Conservation (phyloP, 2,888 invertebrate species). For the Taenaris catops region DNA sequence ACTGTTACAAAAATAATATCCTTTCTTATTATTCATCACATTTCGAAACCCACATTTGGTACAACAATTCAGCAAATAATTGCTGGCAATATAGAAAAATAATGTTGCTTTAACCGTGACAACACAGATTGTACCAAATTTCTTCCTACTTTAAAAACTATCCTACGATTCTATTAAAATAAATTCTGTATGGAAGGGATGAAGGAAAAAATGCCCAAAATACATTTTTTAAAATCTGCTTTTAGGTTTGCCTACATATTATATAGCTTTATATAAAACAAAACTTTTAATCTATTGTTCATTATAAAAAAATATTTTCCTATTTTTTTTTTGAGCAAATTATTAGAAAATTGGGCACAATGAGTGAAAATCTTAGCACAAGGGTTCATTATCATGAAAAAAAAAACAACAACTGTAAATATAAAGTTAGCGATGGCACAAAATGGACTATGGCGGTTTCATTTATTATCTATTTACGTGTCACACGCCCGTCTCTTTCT, state of each 20-base stretch:
- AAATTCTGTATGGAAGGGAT: constrained; percentile 12
- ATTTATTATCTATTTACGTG: constrained; percentile 6
- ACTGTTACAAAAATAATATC: constrained; percentile 60
- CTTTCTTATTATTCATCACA: constrained; percentile 51
- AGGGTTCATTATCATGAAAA: constrained; percentile 12
- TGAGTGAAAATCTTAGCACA: constrained; percentile 11
- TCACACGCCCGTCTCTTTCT: constrained; percentile 4
- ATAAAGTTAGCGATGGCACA: constrained; percentile 32
- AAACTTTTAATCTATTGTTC: neutral
- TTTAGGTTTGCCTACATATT: too few species aligned
- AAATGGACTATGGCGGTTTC: constrained; percentile 27
- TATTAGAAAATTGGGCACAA: constrained; percentile 7
- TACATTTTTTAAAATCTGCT: neutral
- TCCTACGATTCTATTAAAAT: constrained; percentile 11
- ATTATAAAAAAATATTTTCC: neutral
- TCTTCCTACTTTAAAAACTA: constrained; percentile 5
- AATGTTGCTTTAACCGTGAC: too few species aligned
- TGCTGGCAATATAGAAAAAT: neutral
- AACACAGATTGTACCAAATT: constrained; percentile 19
- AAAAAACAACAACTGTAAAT: constrained; percentile 26
- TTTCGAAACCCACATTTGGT: constrained; percentile 34
- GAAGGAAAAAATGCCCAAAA: constrained; percentile 3
- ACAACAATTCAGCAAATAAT: constrained; percentile 20
- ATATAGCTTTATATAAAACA: neutral
- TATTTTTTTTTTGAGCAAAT: constrained; percentile 6